Conservation (phyloP, 2,888 invertebrate genomes). For the Pinctada fucata region DNA sequence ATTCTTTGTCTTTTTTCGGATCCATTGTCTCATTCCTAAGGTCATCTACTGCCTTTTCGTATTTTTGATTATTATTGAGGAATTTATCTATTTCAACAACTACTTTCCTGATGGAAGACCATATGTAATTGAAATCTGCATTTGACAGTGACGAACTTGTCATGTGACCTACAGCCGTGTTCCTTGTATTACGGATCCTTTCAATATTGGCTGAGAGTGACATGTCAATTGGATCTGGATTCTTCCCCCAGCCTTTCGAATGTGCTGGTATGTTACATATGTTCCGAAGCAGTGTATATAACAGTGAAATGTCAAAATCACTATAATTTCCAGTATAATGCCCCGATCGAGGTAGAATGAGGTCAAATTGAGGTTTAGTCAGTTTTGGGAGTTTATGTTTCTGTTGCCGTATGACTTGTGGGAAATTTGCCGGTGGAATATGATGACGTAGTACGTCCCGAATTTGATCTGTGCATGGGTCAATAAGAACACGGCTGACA, state of each 20-base stretch:
- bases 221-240: slow-evolving; percentile 1
- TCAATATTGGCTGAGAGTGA: slow-evolving; percentile 22
- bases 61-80: too few species aligned
- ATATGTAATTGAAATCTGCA: slow-evolving; percentile 16
- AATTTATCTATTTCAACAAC: slow-evolving; percentile 5
- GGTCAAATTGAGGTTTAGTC: too few species aligned
- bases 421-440: too few species aligned
- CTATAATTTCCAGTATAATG: too few species aligned
- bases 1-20: not conserved
- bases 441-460: too few species aligned
- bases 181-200: slow-evolving; percentile 9
- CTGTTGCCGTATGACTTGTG: too few species aligned
- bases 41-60: slow-evolving; percentile 11
- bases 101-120: slow-evolving; percentile 8
- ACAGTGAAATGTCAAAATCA: too few species aligned
- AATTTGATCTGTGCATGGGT: too few species aligned
- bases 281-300: slow-evolving; percentile 9
- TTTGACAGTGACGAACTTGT: slow-evolving; percentile 3
- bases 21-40: not conserved
- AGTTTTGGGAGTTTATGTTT: too few species aligned
- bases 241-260: slow-evolving; percentile 22
- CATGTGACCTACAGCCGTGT: slow-evolving; percentile 21
- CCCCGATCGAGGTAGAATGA: too few species aligned
- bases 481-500: too few species aligned
- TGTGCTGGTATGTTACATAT: slow-evolving; percentile 6